Conservation (phyloP, 2,113 vertebrate species). For the Symphodus melops region DNA sequence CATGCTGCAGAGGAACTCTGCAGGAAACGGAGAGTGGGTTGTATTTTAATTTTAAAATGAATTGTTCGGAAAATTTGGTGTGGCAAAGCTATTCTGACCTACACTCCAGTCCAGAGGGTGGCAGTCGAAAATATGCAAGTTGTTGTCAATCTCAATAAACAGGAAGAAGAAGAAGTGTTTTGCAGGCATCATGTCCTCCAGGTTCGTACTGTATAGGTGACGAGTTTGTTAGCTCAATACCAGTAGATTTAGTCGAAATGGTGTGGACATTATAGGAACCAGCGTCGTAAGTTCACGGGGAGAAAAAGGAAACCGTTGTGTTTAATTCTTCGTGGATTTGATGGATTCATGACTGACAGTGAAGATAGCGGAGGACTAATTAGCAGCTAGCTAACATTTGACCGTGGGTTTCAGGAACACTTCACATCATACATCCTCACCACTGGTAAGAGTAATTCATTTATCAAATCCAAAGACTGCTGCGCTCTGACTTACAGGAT, state of each 20-base stretch:
- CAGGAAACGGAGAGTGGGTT: too few species aligned
- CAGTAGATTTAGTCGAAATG: rapidly evolving
- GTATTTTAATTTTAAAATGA: too few species aligned
- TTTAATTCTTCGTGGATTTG: neutral
- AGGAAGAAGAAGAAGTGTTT: too few species aligned
- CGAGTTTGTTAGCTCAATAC: neutral
- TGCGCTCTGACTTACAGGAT: neutral
- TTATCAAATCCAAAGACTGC: neutral
- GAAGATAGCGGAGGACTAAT: constrained; percentile 15
- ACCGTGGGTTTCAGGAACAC: constrained; percentile 8
- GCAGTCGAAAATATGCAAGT: too few species aligned
- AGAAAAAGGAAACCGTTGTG: neutral
- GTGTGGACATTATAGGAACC: neutral
- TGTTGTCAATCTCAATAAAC: too few species aligned
- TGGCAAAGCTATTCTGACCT: too few species aligned
- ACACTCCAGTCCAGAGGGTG: too few species aligned
- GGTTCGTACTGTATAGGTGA: constrained; percentile 1
- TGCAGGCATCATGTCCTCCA: neutral
- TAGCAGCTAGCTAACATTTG: constrained; percentile 33
- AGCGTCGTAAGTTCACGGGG: neutral
- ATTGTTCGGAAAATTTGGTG: too few species aligned
- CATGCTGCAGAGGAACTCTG: too few species aligned
- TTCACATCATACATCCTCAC: constrained; percentile 16
- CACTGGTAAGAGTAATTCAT: constrained; percentile 29
- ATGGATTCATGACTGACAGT: neutral